Conservation (phyloP, 23 tunicate genomes). For the Phallusia fumigata region DNA sequence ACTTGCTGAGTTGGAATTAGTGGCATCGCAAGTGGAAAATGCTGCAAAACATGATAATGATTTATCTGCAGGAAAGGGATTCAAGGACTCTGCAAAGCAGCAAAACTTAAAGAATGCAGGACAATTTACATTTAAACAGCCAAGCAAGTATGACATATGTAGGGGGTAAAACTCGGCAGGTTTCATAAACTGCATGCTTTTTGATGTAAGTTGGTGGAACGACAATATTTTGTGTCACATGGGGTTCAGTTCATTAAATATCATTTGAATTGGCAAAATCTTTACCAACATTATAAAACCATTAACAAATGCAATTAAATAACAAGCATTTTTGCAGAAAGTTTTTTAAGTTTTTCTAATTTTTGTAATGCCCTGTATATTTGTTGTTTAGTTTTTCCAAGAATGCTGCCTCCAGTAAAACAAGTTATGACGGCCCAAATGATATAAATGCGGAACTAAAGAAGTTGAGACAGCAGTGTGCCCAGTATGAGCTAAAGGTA, state of each 20-base stretch:
- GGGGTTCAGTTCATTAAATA: too few species aligned
- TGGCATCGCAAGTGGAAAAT: constrained; percentile 43
- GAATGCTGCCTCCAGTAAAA: background rate
- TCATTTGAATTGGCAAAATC: too few species aligned
- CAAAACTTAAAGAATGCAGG: background rate
- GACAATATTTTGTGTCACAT: too few species aligned
- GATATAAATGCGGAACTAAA: background rate
- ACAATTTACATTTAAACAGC: background rate
- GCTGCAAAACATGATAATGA: background rate
- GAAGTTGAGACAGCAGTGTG: background rate
- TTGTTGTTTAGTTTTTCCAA: too few species aligned
- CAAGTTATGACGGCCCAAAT: background rate
- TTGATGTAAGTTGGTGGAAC: too few species aligned
- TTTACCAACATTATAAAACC: too few species aligned
- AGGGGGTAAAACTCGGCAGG: too few species aligned
- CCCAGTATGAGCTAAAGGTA: background rate
- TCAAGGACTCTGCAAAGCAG: background rate
- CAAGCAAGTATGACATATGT: background rate
- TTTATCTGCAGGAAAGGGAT: background rate
- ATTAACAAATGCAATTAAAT: too few species aligned
- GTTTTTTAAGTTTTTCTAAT: too few species aligned
- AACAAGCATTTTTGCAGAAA: too few species aligned
- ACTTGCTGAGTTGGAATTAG: constrained; percentile 39
- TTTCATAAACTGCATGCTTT: too few species aligned
- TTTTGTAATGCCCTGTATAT: too few species aligned